These are phyloP conservation scores for Apodemus sylvaticus DNA, from an alignment of 2,113 vertebrate genomes.

Conservation along the genomic window DNA sequence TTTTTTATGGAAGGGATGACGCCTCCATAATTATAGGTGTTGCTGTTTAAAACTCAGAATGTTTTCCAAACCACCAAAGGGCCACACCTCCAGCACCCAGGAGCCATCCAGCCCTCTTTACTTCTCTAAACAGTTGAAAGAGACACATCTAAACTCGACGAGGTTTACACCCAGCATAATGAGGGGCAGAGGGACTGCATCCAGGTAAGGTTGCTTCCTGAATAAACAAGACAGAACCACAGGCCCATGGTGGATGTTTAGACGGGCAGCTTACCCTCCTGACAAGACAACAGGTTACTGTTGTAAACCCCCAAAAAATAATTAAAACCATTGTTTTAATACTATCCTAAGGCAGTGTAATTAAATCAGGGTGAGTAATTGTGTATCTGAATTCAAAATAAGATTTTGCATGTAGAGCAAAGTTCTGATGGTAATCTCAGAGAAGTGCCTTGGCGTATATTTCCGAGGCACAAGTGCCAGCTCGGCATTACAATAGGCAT, in stretches of 20 bases:
- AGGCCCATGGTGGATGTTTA: slow-evolving; percentile 25
- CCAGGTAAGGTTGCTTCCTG: neutral
- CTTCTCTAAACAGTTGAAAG: slow-evolving; percentile 79
- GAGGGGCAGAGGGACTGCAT: neutral
- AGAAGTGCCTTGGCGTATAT: neutral
- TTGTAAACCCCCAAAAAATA: slow-evolving; percentile 65
- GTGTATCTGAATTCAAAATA: slow-evolving; percentile 58
- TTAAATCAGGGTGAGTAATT: slow-evolving; percentile 62
- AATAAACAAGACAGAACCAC: slow-evolving; percentile 17
- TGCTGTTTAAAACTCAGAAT: slow-evolving; percentile 84
- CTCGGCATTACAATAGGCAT: slow-evolving; percentile 12
- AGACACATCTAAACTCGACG: slow-evolving; percentile 67
- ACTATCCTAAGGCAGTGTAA: slow-evolving; percentile 59
- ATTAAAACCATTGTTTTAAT: slow-evolving; percentile 77
- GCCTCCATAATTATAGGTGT: slow-evolving; percentile 88
- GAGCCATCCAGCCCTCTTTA: slow-evolving; percentile 77
- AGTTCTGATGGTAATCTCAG: slow-evolving; percentile 51
- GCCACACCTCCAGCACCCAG: slow-evolving; percentile 80
- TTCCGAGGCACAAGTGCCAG: slow-evolving; percentile 19
- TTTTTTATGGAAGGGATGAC: slow-evolving; percentile 84
- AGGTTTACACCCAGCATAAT: slow-evolving; percentile 33
- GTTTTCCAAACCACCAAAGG: slow-evolving; percentile 83
- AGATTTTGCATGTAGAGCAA: slow-evolving; percentile 69
- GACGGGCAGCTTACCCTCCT: slow-evolving; percentile 27
- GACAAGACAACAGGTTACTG: slow-evolving; percentile 55